A percentile compares a stretch with the other conserved stretches of the same genome.
Evolutionary conservation across 2,888 invertebrate genomes (phyloP).

Genomic region (Plagodis pulveraria): DNA sequence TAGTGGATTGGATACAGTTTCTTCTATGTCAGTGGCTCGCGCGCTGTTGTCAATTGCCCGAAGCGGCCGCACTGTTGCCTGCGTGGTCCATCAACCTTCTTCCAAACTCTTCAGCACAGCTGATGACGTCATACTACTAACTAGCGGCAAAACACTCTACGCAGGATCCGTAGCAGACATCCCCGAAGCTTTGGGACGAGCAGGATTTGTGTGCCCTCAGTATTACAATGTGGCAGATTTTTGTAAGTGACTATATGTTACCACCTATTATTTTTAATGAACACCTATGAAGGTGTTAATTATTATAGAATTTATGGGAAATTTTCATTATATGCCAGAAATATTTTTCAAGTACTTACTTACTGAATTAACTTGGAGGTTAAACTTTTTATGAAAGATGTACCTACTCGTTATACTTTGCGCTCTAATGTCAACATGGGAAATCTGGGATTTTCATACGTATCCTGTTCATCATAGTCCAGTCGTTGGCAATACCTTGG

Average conservation of each 20-base stretch:
- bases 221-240: slow-evolving; percentile 93
- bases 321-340: too few species aligned
- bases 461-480: too few species aligned
- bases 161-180: slow-evolving; percentile 86
- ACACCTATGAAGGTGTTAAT: too few species aligned
- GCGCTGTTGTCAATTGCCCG: slow-evolving; percentile 86
- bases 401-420: too few species aligned
- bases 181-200: slow-evolving; percentile 84
- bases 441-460: too few species aligned
- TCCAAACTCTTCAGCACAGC: slow-evolving; percentile 90
- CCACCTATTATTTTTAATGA: too few species aligned
- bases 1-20: slow-evolving; percentile 87
- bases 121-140: slow-evolving; percentile 89
- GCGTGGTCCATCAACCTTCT: slow-evolving; percentile 92
- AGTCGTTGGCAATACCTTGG: too few species aligned
- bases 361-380: too few species aligned
- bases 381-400: too few species aligned
- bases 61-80: slow-evolving; percentile 88
- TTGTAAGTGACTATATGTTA: slow-evolving; percentile 78
- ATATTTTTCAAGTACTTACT: too few species aligned
- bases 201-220: slow-evolving; percentile 88
- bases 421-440: too few species aligned
- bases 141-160: slow-evolving; percentile 88
- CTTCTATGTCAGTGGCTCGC: slow-evolving; percentile 87
- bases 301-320: too few species aligned